A percentile compares a stretch with the other conserved stretches of the same genome.
phyloP scores from a whole-genome alignment of 2,888 invertebrate genomes.

The Platerodrilus igneus region DNA sequence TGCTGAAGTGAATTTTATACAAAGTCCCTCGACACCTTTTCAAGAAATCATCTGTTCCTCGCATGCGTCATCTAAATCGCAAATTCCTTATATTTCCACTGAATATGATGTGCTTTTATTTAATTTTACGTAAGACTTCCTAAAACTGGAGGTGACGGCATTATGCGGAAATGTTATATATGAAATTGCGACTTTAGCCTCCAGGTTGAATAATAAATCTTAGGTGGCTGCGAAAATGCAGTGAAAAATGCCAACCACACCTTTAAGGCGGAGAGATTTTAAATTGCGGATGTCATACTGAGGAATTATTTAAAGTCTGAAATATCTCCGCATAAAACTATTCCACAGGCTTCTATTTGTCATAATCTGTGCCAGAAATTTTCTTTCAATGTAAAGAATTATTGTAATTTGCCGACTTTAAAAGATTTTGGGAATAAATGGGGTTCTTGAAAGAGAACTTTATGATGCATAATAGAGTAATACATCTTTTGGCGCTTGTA shows the following conservation, averaged over 20 bases:
- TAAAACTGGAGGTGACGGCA: not conserved
- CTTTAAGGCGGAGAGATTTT: slow-evolving; percentile 14
- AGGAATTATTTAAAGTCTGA: slow-evolving; percentile 16
- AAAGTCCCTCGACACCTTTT: too few relatives aligned
- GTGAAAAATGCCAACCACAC: slow-evolving; percentile 15
- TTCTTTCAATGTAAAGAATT: slow-evolving; percentile 10
- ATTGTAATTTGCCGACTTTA: slow-evolving; percentile 11
- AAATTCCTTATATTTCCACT: slow-evolving; percentile 5
- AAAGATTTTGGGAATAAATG: too few relatives aligned
- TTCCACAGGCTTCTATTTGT: slow-evolving; percentile 16
- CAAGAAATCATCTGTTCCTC: too few relatives aligned
- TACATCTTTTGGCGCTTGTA: too few relatives aligned
- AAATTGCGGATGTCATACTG: slow-evolving; percentile 16
- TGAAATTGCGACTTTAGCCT: not conserved
- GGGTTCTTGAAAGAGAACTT: too few relatives aligned
- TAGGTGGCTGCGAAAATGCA: slow-evolving; percentile 15
- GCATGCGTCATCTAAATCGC: slow-evolving; percentile 3
- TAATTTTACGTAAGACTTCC: slow-evolving; percentile 7
- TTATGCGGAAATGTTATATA: not conserved
- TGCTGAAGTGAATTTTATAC: too few relatives aligned
- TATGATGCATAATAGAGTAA: too few relatives aligned
- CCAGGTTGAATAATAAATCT: slow-evolving; percentile 13
- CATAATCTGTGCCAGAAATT: slow-evolving; percentile 13
- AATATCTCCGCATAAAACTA: slow-evolving; percentile 13
- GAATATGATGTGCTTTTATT: slow-evolving; percentile 9